These are phyloP conservation scores for Psophia crepitans DNA, from an alignment of 2,113 vertebrate genomes.

Conservation along the genomic window DNA sequence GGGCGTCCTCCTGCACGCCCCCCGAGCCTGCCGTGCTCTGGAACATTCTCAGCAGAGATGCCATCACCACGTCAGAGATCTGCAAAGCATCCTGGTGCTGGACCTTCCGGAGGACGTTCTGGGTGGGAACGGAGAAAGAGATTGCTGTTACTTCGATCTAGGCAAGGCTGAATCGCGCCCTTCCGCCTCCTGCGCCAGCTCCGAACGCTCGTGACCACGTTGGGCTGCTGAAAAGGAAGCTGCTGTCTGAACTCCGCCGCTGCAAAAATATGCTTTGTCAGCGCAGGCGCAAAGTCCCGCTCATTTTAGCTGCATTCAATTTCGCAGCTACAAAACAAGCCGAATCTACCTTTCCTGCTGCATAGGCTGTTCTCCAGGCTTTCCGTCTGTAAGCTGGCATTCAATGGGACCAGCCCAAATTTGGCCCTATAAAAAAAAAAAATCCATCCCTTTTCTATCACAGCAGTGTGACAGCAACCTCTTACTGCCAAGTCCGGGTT, in stretches of 20 bases:
- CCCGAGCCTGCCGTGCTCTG: constrained; percentile 97
- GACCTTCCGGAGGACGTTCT: constrained; percentile 96
- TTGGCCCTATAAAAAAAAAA: background rate
- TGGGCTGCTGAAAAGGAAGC: background rate
- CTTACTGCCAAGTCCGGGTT: background rate
- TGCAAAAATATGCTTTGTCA: background rate
- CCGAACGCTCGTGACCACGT: accelerated
- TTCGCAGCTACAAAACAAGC: background rate
- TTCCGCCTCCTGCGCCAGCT: background rate
- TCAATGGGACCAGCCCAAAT: background rate
- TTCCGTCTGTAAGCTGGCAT: background rate
- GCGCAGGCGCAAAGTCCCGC: background rate
- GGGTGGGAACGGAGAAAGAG: background rate
- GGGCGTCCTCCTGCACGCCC: constrained; percentile 92
- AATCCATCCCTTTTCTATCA: background rate
- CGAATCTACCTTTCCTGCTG: background rate
- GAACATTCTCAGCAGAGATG: constrained; percentile 94
- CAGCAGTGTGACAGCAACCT: background rate
- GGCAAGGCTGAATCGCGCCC: accelerated
- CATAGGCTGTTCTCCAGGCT: background rate
- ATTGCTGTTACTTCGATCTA: background rate
- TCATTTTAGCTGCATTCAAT: background rate
- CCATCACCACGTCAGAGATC: constrained; percentile 98
- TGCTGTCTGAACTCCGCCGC: background rate
- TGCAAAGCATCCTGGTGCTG: constrained; percentile 96